Evolutionary conservation across 2,888 invertebrate species (phyloP).

Genomic region (Cheilosia scutellata): DNA sequence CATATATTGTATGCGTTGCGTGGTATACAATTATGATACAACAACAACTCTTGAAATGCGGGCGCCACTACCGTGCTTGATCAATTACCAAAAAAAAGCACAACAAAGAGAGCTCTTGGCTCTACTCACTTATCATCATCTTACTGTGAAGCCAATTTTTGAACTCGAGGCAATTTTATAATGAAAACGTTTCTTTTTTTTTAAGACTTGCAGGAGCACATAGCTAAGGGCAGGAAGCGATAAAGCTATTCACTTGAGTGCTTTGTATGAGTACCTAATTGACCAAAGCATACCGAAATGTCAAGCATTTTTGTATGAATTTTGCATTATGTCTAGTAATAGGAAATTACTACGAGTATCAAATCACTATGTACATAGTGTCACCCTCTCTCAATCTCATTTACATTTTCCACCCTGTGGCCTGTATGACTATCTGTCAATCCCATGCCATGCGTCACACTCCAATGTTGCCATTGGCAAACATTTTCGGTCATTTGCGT

Average conservation of each 20-base stretch:
- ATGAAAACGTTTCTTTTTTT: constrained; percentile 21
- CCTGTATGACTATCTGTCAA: too few species aligned
- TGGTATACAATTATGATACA: not conserved
- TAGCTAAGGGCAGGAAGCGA: too few species aligned
- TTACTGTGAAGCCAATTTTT: not conserved
- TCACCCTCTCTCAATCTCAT: too few species aligned
- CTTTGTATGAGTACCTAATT: not conserved
- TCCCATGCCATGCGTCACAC: too few species aligned
- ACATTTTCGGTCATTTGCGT: too few species aligned
- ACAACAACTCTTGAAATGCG: constrained; percentile 23
- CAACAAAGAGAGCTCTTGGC: constrained; percentile 17
- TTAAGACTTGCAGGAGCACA: constrained; percentile 21
- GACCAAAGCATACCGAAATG: not conserved
- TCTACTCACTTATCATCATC: constrained; percentile 7
- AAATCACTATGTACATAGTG: too few species aligned
- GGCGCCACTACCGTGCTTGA: constrained; percentile 47
- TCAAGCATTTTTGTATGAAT: not conserved
- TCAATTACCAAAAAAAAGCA: constrained; percentile 37
- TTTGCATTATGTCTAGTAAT: not conserved
- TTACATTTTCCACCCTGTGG: too few species aligned
- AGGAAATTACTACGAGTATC: too few species aligned
- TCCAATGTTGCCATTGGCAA: too few species aligned
- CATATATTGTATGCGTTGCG: not conserved
- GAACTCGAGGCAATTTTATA: constrained; percentile 14
- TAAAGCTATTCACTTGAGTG: constrained; percentile 1